phyloP scores from a whole-genome alignment of 2,797 vertebrate species.

The Pantherophis vulpinus region DNA sequence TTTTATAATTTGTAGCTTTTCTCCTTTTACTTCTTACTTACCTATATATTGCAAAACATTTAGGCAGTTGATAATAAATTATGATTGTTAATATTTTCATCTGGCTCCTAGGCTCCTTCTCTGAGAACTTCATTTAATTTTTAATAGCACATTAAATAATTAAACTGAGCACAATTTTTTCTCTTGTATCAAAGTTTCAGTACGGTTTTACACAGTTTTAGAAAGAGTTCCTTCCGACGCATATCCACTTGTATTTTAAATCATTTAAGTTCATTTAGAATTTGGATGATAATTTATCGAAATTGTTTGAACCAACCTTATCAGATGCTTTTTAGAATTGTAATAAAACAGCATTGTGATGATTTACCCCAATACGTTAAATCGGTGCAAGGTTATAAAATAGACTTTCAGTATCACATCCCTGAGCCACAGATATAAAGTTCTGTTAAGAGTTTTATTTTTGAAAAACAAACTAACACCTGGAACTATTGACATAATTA shows the following conservation, averaged over 20 bases:
- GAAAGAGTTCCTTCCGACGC: background rate
- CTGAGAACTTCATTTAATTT: background rate
- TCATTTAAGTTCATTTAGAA: background rate
- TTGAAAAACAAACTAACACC: background rate
- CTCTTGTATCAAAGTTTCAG: background rate
- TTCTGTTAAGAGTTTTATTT: background rate
- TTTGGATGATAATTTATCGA: background rate
- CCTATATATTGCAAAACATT: background rate
- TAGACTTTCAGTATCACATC: background rate
- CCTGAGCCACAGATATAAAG: background rate
- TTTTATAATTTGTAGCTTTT: background rate
- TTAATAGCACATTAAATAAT: background rate
- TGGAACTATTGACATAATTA: background rate
- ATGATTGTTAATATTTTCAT: background rate
- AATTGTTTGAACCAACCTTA: background rate
- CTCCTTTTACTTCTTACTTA: background rate
- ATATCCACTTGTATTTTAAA: background rate
- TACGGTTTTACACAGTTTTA: background rate
- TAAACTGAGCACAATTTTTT: background rate
- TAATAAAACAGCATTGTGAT: background rate
- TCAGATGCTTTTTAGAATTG: background rate
- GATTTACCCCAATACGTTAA: background rate
- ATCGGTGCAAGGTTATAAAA: background rate
- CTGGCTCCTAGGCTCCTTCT: background rate
- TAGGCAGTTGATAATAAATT: background rate